Conservation (phyloP, 2,888 invertebrate genomes). For the Stegana nigrithorax region DNA sequence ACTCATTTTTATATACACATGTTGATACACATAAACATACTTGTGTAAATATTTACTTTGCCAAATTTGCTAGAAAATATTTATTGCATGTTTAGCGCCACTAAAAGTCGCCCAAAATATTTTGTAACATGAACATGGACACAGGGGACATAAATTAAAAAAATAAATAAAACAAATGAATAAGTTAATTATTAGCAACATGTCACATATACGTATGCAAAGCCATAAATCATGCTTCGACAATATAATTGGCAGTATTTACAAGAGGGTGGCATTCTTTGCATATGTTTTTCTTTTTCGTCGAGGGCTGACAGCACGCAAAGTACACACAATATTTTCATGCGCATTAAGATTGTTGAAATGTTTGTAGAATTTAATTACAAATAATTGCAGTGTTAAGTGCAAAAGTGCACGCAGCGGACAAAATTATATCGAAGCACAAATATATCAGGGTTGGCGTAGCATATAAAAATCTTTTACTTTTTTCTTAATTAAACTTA, state of each 20-base stretch:
- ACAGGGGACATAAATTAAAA: constrained; percentile 26
- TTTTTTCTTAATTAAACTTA: too few relatives aligned
- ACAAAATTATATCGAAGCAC: background rate
- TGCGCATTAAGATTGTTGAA: constrained; percentile 15
- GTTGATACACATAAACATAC: too few relatives aligned
- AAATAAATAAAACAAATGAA: constrained; percentile 11
- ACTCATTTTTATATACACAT: background rate
- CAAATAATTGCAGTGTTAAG: constrained; percentile 56
- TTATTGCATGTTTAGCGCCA: constrained; percentile 58
- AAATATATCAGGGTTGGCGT: too few relatives aligned
- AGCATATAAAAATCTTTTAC: too few relatives aligned
- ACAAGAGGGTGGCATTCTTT: background rate
- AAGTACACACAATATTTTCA: constrained; percentile 20
- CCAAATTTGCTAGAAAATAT: too few relatives aligned
- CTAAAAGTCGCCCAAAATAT: constrained; percentile 43
- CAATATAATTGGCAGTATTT: background rate
- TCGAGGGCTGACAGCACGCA: background rate
- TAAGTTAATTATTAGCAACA: background rate
- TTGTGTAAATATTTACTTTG: too few relatives aligned
- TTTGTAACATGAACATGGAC: constrained; percentile 21
- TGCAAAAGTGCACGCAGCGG: constrained; percentile 41
- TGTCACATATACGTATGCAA: background rate
- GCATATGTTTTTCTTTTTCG: background rate
- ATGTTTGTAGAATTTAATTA: constrained; percentile 52
- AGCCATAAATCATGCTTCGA: constrained; percentile 5